Conservation (phyloP, 2,113 vertebrate species). For the Haemorhous mexicanus region DNA sequence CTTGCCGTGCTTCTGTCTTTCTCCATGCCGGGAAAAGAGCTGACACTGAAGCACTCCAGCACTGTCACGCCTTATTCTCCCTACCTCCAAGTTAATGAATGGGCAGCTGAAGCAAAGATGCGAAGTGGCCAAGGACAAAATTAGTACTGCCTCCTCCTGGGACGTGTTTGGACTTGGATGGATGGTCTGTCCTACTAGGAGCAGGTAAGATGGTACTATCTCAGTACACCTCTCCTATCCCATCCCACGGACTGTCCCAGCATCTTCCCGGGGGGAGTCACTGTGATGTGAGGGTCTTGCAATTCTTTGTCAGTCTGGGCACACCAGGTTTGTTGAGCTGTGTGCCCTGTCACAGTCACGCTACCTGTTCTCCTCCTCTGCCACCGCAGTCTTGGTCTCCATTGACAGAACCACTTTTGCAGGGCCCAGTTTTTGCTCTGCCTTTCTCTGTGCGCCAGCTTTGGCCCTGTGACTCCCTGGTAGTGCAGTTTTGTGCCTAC, state of each 20-base stretch:
- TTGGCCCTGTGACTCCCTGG: background rate
- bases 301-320: background rate
- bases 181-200: background rate
- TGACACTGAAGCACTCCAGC: background rate
- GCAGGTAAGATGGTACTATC: background rate
- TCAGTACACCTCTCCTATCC: background rate
- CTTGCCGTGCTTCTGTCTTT: background rate
- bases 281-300: rapidly evolving
- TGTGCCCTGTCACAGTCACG: background rate
- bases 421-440: background rate
- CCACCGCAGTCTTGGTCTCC: background rate
- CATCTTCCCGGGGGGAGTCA: background rate
- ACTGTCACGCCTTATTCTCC: background rate
- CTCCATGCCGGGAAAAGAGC: background rate
- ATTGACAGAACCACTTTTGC: background rate
- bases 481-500: background rate
- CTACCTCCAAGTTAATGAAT: background rate
- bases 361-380: background rate
- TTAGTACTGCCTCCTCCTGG: background rate
- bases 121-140: background rate
- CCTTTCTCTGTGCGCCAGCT: background rate
- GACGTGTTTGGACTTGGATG: background rate
- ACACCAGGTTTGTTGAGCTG: background rate
- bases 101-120: background rate
- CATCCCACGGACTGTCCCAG: background rate